Evolutionary conservation across 2,797 vertebrate genomes (phyloP), one percentile per base, ranked within the genome.

Genomic region (Spondyliosoma cantharus): DNA sequence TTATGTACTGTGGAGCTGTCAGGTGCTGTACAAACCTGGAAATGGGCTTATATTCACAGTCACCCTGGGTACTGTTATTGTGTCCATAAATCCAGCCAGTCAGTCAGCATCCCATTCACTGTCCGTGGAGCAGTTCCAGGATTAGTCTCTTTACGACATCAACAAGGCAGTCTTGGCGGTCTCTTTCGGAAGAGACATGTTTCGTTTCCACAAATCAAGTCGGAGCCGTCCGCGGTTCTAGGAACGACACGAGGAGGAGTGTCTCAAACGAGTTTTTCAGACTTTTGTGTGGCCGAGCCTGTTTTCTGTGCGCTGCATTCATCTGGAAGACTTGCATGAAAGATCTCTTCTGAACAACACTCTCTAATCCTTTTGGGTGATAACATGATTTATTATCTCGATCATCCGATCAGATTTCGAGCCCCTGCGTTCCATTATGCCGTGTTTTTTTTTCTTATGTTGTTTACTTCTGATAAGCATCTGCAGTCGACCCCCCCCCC

Each of bases 21-120:
- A 66, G 48, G 45, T 77, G 24, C 71, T 64, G 57, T 20, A 48
- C 59, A 59, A 67, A 78, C 78, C 46, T 73, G 81, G 48, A 78
- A 78, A 80, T 50, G 29, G 45, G 65, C 60, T 82, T 25, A 20
- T 45, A 75, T 76, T 87, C 70, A 71, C 81, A 42, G 52, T 72
- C 70, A 74, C 62, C 74, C 73, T 37, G 68, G 80, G 78, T 76
- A 17, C 67, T 58, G 80, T 86, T 81, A 80, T 66, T 76, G 61
- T 70, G 56, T 83, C 81, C 69, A 78, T 87, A 85, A 90, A 89
- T 89, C 69, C 68, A 63, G 71, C 60, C 77, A 59, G 56, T 67
- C 68, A 57, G 67, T 79, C 87, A 52, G 81, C 65, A 67, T 86
- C 72, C 74, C 80, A 72, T 87, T 88, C 80, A 68, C 65, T 42